Evolutionary conservation across 1,140 invertebrate species (phyloP).

Genomic region (Bombus pyrosoma): DNA sequence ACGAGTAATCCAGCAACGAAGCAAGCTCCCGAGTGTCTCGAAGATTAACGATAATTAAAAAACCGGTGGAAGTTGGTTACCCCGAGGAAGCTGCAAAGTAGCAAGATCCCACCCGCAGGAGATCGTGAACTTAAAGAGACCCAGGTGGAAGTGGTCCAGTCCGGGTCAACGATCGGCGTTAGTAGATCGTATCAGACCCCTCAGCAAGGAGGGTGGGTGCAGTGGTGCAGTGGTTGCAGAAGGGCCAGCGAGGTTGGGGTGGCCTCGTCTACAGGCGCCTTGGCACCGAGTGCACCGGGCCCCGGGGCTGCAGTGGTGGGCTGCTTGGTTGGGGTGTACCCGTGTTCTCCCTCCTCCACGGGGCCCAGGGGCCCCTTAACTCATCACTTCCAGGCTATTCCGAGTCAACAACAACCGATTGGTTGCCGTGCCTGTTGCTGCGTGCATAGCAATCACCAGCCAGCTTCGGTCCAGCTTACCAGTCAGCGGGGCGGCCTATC

Average conservation of each 20-base stretch:
- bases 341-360: slow-evolving; percentile 80
- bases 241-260: slow-evolving; percentile 77
- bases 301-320: slow-evolving; percentile 82
- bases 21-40: background rate
- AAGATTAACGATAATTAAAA: background rate
- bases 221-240: slow-evolving; percentile 79
- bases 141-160: slow-evolving; percentile 70
- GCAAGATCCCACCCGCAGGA: slow-evolving; percentile 77
- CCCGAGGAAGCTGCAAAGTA: slow-evolving; percentile 47
- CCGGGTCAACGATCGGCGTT: slow-evolving; percentile 65
- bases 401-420: slow-evolving; percentile 60
- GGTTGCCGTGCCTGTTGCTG: slow-evolving; percentile 79
- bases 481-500: slow-evolving; percentile 81
- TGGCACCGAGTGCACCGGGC: slow-evolving; percentile 79
- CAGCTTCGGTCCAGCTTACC: slow-evolving; percentile 77
- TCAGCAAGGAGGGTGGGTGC: slow-evolving; percentile 69
- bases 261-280: slow-evolving; percentile 77
- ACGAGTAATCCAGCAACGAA: background rate
- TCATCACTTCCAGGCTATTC: slow-evolving; percentile 71
- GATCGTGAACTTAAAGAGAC: slow-evolving; percentile 64
- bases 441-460: slow-evolving; percentile 72
- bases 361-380: slow-evolving; percentile 82
- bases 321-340: slow-evolving; percentile 84
- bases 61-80: background rate
- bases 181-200: slow-evolving; percentile 57